phyloP scores from a whole-genome alignment of 2,797 vertebrate species.

The Sparidentex hasta region DNA sequence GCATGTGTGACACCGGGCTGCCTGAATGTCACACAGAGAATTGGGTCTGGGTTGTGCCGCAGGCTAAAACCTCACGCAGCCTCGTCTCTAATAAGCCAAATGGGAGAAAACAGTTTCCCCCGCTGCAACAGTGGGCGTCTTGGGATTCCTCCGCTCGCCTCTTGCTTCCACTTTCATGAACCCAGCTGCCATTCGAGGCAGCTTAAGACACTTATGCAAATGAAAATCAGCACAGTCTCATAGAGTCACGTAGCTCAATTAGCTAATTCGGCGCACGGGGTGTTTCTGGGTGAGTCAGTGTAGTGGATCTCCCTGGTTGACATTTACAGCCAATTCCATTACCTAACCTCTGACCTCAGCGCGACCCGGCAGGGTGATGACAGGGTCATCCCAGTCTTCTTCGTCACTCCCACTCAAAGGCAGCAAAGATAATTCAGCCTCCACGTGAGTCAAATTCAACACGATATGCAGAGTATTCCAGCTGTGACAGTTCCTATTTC shows the following conservation, averaged over 20 bases:
- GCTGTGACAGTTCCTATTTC: conserved; percentile 30
- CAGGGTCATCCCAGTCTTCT: conserved; percentile 38
- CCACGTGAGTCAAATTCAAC: conserved; percentile 40
- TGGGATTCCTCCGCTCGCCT: conserved; percentile 65
- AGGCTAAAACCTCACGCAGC: conserved; percentile 71
- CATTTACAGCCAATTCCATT: conserved; percentile 63
- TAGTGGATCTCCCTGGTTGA: conserved; percentile 53
- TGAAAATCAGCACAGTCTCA: conserved; percentile 47
- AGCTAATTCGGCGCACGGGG: conserved; percentile 35
- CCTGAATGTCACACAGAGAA: conserved; percentile 75
- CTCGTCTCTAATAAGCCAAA: conserved; percentile 75
- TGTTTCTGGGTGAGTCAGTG: conserved; percentile 47
- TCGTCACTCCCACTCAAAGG: conserved; percentile 16
- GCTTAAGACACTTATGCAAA: conserved; percentile 64
- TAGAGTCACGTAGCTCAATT: conserved; percentile 13
- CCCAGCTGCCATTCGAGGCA: conserved; percentile 38
- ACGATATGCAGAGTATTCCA: conserved; percentile 30
- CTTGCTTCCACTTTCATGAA: conserved; percentile 59
- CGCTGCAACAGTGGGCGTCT: conserved; percentile 51
- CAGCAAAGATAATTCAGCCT: conserved; percentile 22
- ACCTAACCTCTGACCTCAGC: conserved; percentile 67
- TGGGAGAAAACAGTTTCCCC: conserved; percentile 56
- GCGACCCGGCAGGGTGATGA: conserved; percentile 58
- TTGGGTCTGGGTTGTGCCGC: conserved; percentile 77
- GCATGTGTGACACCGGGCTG: conserved; percentile 69